Conservation (phyloP, 2,888 invertebrate species). For the Chloroclysta siterata region DNA sequence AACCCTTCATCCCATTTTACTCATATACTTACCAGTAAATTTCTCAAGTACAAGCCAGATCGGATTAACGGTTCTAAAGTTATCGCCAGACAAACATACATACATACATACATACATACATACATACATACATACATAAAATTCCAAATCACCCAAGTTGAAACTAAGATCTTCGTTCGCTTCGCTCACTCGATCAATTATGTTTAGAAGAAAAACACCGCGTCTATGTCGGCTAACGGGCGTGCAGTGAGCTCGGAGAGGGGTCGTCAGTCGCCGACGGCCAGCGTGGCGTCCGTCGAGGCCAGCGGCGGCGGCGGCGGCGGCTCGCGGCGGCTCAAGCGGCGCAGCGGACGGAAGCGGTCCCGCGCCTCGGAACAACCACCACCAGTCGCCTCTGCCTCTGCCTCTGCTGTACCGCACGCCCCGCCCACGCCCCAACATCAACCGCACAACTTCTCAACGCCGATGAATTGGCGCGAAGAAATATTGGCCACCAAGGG, state of each 20-base stretch:
- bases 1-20: no score
- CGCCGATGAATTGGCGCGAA: conserved; percentile 76
- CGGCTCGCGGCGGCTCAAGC: conserved; percentile 53
- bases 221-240: conserved; percentile 53
- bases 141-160: no score
- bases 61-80: no score
- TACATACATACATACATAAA: no score
- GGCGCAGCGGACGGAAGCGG: conserved; percentile 51
- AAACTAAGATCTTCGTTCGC: no score
- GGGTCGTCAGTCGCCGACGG: conserved; percentile 64
- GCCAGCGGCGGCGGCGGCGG: conserved; percentile 43
- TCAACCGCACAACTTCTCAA: conserved; percentile 53
- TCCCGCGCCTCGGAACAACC: conserved; percentile 47
- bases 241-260: conserved; percentile 67
- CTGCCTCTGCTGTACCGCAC: conserved; percentile 43
- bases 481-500: conserved; percentile 77
- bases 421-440: conserved; percentile 46
- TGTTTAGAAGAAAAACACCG: conserved; percentile 63
- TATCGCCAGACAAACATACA: no score
- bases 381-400: conserved; percentile 30
- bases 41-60: no score
- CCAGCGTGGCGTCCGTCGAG: conserved; percentile 40
- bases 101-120: no score
- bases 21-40: no score
- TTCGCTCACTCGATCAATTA: no score